These are phyloP conservation scores for Cryptocephalus moraei DNA, from an alignment of 2,888 invertebrate genomes.

Conservation along the genomic window DNA sequence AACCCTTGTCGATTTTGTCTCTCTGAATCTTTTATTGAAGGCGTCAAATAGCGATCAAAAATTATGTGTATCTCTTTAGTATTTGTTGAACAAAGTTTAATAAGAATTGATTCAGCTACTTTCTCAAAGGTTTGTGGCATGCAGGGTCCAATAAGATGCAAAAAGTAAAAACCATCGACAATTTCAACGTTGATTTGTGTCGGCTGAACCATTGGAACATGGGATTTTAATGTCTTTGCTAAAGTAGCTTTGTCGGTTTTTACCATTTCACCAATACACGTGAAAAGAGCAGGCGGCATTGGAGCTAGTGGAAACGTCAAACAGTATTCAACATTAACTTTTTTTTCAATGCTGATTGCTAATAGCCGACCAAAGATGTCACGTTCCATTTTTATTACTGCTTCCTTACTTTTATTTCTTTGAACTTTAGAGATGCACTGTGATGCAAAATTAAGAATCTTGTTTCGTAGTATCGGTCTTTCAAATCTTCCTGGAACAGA, in stretches of 20 bases:
- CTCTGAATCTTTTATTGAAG: slow-evolving; percentile 29
- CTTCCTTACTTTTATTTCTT: slow-evolving; percentile 11
- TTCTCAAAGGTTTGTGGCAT: slow-evolving; percentile 23
- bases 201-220: slow-evolving; percentile 4
- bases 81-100: slow-evolving; percentile 19
- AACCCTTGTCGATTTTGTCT: slow-evolving; percentile 16
- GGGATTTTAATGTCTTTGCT: slow-evolving; percentile 6
- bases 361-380: slow-evolving; percentile 21
- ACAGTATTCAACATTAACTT: slow-evolving; percentile 23
- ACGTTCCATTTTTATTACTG: slow-evolving; percentile 21
- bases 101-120: slow-evolving; percentile 21
- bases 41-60: no score
- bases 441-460: slow-evolving; percentile 20
- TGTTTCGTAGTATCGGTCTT: slow-evolving; percentile 13
- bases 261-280: slow-evolving; percentile 9
- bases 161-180: slow-evolving; percentile 22
- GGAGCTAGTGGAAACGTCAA: slow-evolving; percentile 4
- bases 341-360: slow-evolving; percentile 22
- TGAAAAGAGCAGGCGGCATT: slow-evolving; percentile 6
- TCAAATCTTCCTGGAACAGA: slow-evolving; percentile 7
- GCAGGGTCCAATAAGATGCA: slow-evolving; percentile 17
- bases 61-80: background rate
- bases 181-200: slow-evolving; percentile 12
- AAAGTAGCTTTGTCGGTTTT: slow-evolving; percentile 9
- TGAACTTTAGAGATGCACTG: slow-evolving; percentile 10